phyloP scores from a whole-genome alignment of 2,888 invertebrate genomes.

The Prosopocoilus inquinatus region DNA sequence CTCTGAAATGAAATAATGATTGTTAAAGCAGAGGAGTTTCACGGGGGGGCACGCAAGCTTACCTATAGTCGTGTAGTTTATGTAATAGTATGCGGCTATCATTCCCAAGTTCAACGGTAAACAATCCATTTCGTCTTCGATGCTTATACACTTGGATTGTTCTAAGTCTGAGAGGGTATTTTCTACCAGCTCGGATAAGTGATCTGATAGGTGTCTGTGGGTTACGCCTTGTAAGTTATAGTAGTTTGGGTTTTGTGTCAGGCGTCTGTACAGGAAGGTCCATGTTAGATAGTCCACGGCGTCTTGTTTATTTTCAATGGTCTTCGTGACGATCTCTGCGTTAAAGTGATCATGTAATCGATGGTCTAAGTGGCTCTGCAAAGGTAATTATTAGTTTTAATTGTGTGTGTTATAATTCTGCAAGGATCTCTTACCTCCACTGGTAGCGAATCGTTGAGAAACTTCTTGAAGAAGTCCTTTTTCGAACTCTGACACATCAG shows the following conservation, averaged over 20 bases:
- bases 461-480: constrained; percentile 98
- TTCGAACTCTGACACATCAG: constrained; percentile 96
- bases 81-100: constrained; percentile 99
- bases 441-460: constrained; percentile 94
- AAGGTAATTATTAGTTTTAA: too few species aligned
- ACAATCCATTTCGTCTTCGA: constrained; percentile 98
- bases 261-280: constrained; percentile 95
- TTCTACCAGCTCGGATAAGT: constrained; percentile 96
- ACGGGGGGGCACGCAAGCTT: constrained; percentile 32
- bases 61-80: constrained; percentile 98
- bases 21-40: background rate
- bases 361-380: constrained; percentile 92
- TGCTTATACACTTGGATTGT: constrained; percentile 94
- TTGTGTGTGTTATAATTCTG: too few species aligned
- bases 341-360: constrained; percentile 98
- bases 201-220: constrained; percentile 95
- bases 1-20: constrained; percentile 67
- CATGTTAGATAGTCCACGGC: constrained; percentile 99
- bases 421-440: constrained; percentile 65
- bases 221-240: constrained; percentile 97
- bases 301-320: constrained; percentile 99
- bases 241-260: constrained; percentile 99
- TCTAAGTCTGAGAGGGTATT: constrained; percentile 91
- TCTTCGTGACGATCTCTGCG: constrained; percentile 99
- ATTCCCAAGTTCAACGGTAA: constrained; percentile 97